These are phyloP conservation scores for Danio jaintianensis DNA, from an alignment of 2,797 vertebrate genomes.

Conservation along the genomic window DNA sequence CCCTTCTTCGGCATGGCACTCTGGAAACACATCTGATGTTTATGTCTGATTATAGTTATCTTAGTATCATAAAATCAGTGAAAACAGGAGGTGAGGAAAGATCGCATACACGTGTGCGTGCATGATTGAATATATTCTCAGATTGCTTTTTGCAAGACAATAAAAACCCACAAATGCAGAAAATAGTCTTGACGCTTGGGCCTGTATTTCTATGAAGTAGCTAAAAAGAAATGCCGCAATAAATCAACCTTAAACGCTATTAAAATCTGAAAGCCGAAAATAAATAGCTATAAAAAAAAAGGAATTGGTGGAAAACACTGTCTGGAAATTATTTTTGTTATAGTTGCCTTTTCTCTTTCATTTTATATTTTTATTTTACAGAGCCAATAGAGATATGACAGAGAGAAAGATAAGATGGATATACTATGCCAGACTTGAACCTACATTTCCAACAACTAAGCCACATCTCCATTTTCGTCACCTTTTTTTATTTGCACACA, in stretches of 20 bases:
- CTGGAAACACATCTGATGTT: slow-evolving; percentile 67
- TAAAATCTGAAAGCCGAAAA: slow-evolving; percentile 3
- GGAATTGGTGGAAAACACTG: neutral
- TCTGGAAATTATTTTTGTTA: neutral
- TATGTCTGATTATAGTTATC: slow-evolving; percentile 79
- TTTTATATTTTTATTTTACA: neutral
- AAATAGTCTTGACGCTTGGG: slow-evolving; percentile 33
- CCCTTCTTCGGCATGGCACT: slow-evolving; percentile 26
- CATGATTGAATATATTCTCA: neutral
- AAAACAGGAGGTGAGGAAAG: slow-evolving; percentile 32
- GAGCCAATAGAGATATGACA: neutral
- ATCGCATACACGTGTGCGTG: neutral
- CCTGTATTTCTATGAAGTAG: slow-evolving; percentile 12
- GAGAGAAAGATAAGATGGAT: neutral
- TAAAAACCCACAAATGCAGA: slow-evolving; percentile 27
- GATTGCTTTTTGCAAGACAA: slow-evolving; percentile 48
- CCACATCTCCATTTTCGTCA: neutral
- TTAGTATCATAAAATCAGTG: slow-evolving; percentile 48
- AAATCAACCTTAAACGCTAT: slow-evolving; percentile 26
- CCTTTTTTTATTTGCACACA: slow-evolving; percentile 27
- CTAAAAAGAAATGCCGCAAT: slow-evolving; percentile 38
- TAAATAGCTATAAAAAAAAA: neutral
- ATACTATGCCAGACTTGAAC: neutral
- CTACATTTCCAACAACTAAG: neutral
- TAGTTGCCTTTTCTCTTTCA: no score